A percentile compares a stretch with the other conserved stretches of the same genome.
phyloP scores from a whole-genome alignment of 2,797 vertebrate genomes.

The Orestias chungarensis region DNA sequence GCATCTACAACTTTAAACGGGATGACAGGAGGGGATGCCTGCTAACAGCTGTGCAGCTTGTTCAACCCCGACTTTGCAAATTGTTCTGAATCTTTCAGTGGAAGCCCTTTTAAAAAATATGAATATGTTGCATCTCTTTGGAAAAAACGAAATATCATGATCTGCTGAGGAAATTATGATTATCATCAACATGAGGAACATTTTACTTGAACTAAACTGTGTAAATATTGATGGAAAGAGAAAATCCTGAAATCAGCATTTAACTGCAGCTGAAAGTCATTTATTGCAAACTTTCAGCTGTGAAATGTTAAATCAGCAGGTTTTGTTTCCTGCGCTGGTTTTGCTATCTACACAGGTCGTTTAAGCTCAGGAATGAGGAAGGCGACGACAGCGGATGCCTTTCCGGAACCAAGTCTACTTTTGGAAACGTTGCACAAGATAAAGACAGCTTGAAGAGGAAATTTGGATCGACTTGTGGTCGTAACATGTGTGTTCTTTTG shows the following conservation, averaged over 20 bases:
- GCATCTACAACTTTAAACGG: constrained; percentile 40
- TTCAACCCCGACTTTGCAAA: constrained; percentile 32
- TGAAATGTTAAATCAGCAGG: constrained; percentile 28
- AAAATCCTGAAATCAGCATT: neutral
- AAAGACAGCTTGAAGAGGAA: constrained; percentile 42
- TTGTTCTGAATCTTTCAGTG: constrained; percentile 6
- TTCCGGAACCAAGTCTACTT: constrained; percentile 33
- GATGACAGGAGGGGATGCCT: constrained; percentile 42
- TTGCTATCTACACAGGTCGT: neutral
- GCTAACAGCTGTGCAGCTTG: constrained; percentile 57
- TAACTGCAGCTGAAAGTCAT: constrained; percentile 8
- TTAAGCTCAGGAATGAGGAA: constrained; percentile 18
- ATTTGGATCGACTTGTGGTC: constrained; percentile 38
- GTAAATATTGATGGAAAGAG: neutral
- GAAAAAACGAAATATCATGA: neutral
- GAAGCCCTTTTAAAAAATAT: neutral
- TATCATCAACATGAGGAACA: constrained; percentile 2
- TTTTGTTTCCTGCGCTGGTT: constrained; percentile 18
- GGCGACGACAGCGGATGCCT: neutral
- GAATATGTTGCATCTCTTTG: neutral
- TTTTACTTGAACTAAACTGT: neutral
- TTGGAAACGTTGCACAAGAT: constrained; percentile 36
- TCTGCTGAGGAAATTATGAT: neutral
- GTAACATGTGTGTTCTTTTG: constrained; percentile 10
- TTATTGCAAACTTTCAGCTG: constrained; percentile 7